Base-by-base conservation (phyloP, 2,888 invertebrate species). In the Nasonia oneida region DNA sequence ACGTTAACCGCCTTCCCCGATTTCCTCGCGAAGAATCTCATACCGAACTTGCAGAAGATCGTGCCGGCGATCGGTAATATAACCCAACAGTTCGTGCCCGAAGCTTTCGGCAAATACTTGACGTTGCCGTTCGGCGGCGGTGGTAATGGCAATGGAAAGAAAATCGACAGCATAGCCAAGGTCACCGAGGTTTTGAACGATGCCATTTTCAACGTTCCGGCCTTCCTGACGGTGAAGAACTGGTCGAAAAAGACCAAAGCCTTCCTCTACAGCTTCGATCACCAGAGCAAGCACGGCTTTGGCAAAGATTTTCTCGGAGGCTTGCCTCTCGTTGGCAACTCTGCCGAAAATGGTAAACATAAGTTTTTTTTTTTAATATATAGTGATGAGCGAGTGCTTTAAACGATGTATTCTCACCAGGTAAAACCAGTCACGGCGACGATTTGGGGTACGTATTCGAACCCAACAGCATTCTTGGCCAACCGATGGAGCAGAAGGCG, bases 261-360 rank as follows among this genome's bases (percentile, higher is more conserved):
- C 0, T 97, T 94, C 91, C 94, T 97, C 81, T 97, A 97, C 92
- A 96, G 96, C 90, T 97, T 97, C 91, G 97, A 97, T 89, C 96
- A 97, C 89, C 93, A 94, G 12, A 96, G 96, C 1, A 95, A 95
- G 88, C 94, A 94, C 37, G 95, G 94, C 85, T 95, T 95, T 87
- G 96, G 96, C 3, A 94, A 94, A 14, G 94, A 95, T 87, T 96
- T 97, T 90, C 92, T 97, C n/a, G 94, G 94, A 10, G 96, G 96
- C 2, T 92, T 96, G 14, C 95, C 96, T 1, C 93, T 97, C 53
- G 95, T 96, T 74, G 95, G 95, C 90, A 92, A 94, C 29, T 75
- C 86, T 0, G 76, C 75, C 33, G 70, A 83, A 74, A 84, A 71
- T 39, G 86, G 87, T 87, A 50, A 47, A 83, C 50, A 50, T 2